Evolutionary conservation across 2,113 vertebrate genomes (phyloP).

Genomic region (Stictonetta naevosa): DNA sequence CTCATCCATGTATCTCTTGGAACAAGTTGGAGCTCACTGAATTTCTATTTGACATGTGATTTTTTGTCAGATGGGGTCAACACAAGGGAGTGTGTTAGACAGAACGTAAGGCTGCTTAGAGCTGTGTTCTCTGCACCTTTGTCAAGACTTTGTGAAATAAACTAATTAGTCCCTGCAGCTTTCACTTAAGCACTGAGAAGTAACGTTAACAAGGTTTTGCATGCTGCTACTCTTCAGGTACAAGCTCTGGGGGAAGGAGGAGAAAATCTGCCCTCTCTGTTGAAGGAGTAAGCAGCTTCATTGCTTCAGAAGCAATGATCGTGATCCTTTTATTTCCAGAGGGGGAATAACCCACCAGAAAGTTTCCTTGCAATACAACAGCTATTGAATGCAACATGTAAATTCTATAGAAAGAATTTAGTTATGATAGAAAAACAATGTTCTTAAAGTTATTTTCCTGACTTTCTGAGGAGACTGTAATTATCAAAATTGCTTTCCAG

Average conservation of each 20-base stretch:
- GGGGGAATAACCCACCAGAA: neutral
- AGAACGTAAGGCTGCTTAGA: neutral
- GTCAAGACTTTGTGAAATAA: neutral
- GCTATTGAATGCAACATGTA: neutral
- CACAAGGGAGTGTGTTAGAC: neutral
- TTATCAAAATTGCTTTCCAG: conserved; percentile 2
- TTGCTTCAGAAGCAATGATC: neutral
- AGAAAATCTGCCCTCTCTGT: neutral
- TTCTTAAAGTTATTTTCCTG: neutral
- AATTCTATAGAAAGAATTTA: neutral
- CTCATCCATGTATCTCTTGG: neutral
- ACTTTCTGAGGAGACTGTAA: neutral
- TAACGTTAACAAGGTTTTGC: neutral
- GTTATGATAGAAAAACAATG: neutral
- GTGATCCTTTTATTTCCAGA: neutral
- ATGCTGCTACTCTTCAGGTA: neutral
- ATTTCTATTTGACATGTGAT: neutral
- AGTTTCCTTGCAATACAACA: neutral
- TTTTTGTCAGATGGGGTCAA: neutral
- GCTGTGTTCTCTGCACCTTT: neutral
- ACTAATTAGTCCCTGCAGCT: neutral
- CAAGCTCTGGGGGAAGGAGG: neutral
- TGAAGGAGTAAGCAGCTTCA: neutral
- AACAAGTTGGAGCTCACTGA: neutral
- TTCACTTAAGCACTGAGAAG: neutral